Evolutionary conservation across 2,113 vertebrate genomes (phyloP).

Genomic region (Amphilophus citrinellus): DNA sequence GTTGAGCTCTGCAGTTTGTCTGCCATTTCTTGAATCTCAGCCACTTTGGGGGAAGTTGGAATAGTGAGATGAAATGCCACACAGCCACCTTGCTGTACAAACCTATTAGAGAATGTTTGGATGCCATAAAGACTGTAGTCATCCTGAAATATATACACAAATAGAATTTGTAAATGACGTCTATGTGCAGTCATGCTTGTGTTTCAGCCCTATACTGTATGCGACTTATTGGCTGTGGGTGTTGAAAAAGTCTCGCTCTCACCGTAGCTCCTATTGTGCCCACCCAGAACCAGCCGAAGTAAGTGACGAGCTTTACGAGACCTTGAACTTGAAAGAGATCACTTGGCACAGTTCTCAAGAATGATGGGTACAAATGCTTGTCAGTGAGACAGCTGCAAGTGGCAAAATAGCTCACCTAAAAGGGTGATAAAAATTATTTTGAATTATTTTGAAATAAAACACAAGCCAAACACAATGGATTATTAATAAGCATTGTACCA

Average conservation of each 20-base stretch:
- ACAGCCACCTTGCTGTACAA: conserved; percentile 73
- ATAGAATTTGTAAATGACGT: background rate
- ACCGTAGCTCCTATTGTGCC: conserved; percentile 79
- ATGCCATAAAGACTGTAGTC: conserved; percentile 83
- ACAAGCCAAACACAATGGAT: background rate
- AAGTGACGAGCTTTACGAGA: conserved; percentile 78
- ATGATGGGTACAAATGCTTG: conserved; percentile 74
- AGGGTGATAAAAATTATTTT: background rate
- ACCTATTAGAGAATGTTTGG: conserved; percentile 76
- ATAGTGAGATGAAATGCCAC: conserved; percentile 74
- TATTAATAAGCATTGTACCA: background rate
- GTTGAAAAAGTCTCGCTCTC: conserved; percentile 19
- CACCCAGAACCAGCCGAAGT: conserved; percentile 81
- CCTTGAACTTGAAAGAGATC: conserved; percentile 81
- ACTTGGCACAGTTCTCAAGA: conserved; percentile 82
- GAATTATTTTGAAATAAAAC: background rate
- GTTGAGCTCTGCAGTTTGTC: conserved; percentile 72
- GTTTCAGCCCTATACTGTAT: background rate
- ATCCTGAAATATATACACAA: conserved; percentile 41
- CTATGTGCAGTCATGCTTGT: background rate
- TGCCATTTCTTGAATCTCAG: conserved; percentile 63
- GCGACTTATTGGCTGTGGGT: background rate
- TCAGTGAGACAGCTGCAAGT: conserved; percentile 82
- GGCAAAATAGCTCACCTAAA: conserved; percentile 82
- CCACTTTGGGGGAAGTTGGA: conserved; percentile 63